These are phyloP conservation scores for Helogale parvula DNA, from an alignment of 2,113 vertebrate species.

Conservation along the genomic window DNA sequence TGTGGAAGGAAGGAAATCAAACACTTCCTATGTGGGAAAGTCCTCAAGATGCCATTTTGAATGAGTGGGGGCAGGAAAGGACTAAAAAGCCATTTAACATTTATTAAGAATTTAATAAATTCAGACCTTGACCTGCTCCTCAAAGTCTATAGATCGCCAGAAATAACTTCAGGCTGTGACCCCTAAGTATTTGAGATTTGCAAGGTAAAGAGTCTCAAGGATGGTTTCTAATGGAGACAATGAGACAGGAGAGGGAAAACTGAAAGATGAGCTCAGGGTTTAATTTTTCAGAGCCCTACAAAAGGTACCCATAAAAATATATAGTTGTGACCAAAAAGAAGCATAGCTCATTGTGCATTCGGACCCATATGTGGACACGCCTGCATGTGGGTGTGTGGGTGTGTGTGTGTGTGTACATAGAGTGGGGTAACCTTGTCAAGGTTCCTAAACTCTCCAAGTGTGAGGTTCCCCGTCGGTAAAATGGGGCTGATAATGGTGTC, in stretches of 20 bases:
- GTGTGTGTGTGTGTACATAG: neutral
- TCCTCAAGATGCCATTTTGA: neutral
- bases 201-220: neutral
- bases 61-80: neutral
- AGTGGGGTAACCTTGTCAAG: neutral
- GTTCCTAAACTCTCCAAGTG: neutral
- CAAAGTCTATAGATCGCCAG: neutral
- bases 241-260: neutral
- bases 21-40: neutral
- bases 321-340: neutral
- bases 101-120: neutral
- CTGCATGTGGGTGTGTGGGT: accelerated
- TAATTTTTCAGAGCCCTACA: neutral
- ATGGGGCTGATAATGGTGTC: neutral
- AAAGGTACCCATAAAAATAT: neutral
- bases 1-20: neutral
- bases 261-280: neutral
- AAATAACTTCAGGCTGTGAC: neutral
- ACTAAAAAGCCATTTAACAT: neutral
- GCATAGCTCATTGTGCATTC: neutral
- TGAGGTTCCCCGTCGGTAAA: neutral
- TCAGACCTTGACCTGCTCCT: neutral
- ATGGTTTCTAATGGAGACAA: neutral
- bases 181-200: neutral
- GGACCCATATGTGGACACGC: neutral